Percentiles rank a stretch among this genome's conserved stretches.
Conservation (phyloP, 2,113 vertebrate species). For the Hiodon tergisus region DNA sequence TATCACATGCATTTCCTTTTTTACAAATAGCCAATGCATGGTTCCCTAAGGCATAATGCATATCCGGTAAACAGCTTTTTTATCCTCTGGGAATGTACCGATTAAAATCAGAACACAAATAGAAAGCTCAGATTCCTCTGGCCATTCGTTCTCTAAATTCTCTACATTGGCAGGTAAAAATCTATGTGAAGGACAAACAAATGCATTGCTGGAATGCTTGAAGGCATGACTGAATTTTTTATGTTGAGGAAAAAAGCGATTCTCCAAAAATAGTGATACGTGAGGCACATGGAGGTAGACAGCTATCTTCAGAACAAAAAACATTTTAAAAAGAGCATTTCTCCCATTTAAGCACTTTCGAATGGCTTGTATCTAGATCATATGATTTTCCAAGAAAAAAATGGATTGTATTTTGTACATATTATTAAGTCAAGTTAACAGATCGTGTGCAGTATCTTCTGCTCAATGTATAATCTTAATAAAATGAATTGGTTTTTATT, state of each 20-base stretch:
- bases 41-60: constrained; percentile 10
- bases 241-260: constrained; percentile 42
- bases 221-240: constrained; percentile 57
- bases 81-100: constrained; percentile 45
- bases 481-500: neutral
- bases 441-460: constrained; percentile 44
- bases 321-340: constrained; percentile 49
- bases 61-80: constrained; percentile 18
- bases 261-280: constrained; percentile 64
- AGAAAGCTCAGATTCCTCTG: constrained; percentile 45
- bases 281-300: constrained; percentile 62
- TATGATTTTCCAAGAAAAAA: constrained; percentile 58
- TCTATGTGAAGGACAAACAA: constrained; percentile 47
- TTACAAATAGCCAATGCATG: constrained; percentile 5
- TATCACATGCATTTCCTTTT: constrained; percentile 1
- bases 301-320: constrained; percentile 58
- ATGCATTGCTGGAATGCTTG: constrained; percentile 57
- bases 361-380: constrained; percentile 27
- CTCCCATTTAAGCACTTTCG: constrained; percentile 57
- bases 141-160: constrained; percentile 41
- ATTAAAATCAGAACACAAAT: constrained; percentile 54
- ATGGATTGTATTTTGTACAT: constrained; percentile 57
- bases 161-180: constrained; percentile 49
- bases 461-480: constrained; percentile 1
- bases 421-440: constrained; percentile 57